Evolutionary conservation across 2,888 invertebrate species (phyloP).

Genomic region (Drosophila falleni): DNA sequence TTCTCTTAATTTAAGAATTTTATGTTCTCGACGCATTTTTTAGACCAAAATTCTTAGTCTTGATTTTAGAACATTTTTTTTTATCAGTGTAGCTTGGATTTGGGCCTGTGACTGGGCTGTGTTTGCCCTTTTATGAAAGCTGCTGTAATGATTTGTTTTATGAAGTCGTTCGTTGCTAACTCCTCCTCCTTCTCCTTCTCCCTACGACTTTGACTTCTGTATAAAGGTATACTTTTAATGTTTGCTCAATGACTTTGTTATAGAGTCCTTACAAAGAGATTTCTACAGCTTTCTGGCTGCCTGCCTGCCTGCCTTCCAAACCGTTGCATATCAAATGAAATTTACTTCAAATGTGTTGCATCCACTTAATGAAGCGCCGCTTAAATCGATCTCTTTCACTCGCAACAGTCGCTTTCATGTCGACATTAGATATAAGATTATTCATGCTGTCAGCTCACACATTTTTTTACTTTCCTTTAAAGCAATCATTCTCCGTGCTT

Average conservation of each 20-base stretch:
- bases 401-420: slow-evolving; percentile 5
- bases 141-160: slow-evolving; percentile 79
- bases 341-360: slow-evolving; percentile 21
- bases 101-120: slow-evolving; percentile 19
- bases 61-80: too few relatives aligned
- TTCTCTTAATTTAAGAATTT: too few relatives aligned
- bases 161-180: slow-evolving; percentile 59
- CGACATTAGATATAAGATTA: slow-evolving; percentile 5
- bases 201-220: background rate
- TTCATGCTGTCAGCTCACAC: slow-evolving; percentile 10
- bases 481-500: background rate
- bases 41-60: too few relatives aligned
- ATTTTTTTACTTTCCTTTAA: background rate
- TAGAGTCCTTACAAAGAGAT: slow-evolving; percentile 46
- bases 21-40: too few relatives aligned
- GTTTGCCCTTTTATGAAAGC: slow-evolving; percentile 71
- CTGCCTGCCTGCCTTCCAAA: too few relatives aligned
- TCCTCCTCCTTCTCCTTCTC: background rate
- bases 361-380: slow-evolving; percentile 23
- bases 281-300: slow-evolving; percentile 9
- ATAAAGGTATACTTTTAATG: slow-evolving; percentile 24
- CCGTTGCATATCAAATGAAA: too few relatives aligned
- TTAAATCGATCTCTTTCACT: slow-evolving; percentile 37
- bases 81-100: slow-evolving; percentile 4
- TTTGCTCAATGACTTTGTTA: slow-evolving; percentile 59